phyloP scores from a whole-genome alignment of 1,140 invertebrate species.

The Drosophila ironensis region DNA sequence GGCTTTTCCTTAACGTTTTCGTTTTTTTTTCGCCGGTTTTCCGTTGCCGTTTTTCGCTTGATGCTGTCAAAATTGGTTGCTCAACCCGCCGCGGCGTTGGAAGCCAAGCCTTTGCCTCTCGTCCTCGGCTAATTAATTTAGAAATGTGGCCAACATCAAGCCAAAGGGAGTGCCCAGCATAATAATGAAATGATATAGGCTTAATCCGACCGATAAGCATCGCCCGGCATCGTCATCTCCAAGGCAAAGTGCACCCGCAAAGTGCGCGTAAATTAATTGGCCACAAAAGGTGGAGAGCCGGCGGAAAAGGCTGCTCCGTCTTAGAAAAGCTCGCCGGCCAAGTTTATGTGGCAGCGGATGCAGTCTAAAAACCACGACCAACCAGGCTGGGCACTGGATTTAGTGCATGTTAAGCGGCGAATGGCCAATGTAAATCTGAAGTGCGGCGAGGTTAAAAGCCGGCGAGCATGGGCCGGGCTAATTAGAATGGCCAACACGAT shows the following conservation, averaged over 20 bases:
- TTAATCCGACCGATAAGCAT: conserved; percentile 63
- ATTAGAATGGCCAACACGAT: conserved; percentile 50
- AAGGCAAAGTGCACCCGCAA: conserved; percentile 41
- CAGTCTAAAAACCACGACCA: neutral
- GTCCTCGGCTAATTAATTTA: conserved; percentile 68
- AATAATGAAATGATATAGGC: conserved; percentile 59
- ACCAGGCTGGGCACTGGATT: conserved; percentile 41
- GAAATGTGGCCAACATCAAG: conserved; percentile 57
- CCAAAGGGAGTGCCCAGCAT: conserved; percentile 63
- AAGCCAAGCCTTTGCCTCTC: conserved; percentile 56
- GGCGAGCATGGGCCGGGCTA: conserved; percentile 37
- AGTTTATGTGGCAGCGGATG: conserved; percentile 11
- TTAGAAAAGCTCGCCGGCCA: conserved; percentile 18
- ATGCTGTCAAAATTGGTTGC: conserved; percentile 73
- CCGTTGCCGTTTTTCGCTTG: conserved; percentile 31
- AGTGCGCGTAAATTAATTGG: conserved; percentile 76
- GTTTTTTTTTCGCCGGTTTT: conserved; percentile 1
- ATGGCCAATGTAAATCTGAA: conserved; percentile 66
- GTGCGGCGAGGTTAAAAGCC: neutral
- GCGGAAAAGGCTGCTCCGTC: neutral
- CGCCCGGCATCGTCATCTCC: conserved; percentile 30
- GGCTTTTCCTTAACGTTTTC: conserved; percentile 48
- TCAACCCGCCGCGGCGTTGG: conserved; percentile 17
- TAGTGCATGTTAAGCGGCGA: conserved; percentile 57
- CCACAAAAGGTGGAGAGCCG: conserved; percentile 3